Percentiles rank a stretch among this genome's conserved stretches.
phyloP scores from a whole-genome alignment of 2,888 invertebrate genomes.

The Scaptomyza caliginosa region DNA sequence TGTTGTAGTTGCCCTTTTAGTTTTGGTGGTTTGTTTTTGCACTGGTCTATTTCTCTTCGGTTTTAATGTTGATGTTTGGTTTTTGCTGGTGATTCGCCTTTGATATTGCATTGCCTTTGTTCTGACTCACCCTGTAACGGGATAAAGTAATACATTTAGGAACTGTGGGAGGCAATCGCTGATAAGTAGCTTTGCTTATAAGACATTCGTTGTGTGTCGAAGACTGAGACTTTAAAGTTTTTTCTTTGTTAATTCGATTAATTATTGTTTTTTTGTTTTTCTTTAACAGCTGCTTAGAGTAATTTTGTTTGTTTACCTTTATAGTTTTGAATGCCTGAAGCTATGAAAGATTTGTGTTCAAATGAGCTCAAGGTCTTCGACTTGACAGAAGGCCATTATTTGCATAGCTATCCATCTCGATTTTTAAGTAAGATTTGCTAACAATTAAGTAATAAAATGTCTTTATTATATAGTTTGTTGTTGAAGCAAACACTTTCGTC shows the following conservation, averaged over 20 bases:
- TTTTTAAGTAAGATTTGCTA: background rate
- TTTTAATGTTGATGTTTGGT: conserved; percentile 5
- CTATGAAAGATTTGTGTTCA: background rate
- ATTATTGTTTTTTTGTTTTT: background rate
- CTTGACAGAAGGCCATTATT: conserved; percentile 28
- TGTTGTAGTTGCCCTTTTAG: conserved; percentile 4
- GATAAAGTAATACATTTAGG: background rate
- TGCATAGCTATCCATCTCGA: conserved; percentile 19
- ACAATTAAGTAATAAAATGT: conserved; percentile 6
- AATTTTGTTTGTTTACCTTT: conserved; percentile 33
- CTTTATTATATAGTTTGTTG: background rate
- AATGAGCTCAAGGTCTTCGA: conserved; percentile 44
- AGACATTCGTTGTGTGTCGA: background rate
- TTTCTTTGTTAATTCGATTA: background rate
- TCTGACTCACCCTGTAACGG: conserved; percentile 11
- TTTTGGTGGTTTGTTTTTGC: conserved; percentile 49
- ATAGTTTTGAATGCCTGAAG: conserved; percentile 4
- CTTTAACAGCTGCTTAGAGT: background rate
- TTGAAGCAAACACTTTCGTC: conserved; percentile 9
- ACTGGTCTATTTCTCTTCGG: conserved; percentile 40
- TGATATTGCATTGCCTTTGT: conserved; percentile 2
- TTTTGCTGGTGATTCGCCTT: conserved; percentile 20
- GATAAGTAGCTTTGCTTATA: background rate
- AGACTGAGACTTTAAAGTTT: background rate
- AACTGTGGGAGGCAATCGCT: background rate